These are phyloP conservation scores for human DNA, from an alignment of 2,113 vertebrate genomes.

Conservation along the genomic window DNA sequence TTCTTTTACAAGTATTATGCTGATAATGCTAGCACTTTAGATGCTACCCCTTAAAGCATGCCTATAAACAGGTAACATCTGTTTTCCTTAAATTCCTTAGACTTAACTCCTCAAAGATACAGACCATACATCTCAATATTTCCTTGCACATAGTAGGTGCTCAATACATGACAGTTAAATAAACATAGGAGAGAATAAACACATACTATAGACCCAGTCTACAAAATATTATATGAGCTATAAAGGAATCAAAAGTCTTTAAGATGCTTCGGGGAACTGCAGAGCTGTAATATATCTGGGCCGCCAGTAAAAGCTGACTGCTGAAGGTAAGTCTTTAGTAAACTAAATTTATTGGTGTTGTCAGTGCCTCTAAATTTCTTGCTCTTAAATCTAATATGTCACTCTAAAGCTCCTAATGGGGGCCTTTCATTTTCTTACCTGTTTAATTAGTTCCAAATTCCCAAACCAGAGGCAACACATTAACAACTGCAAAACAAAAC, in stretches of 20 bases:
- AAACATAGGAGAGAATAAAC: not conserved
- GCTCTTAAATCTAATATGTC: conserved; percentile 45
- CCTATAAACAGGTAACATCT: not conserved
- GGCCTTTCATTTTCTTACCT: conserved; percentile 20
- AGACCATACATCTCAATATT: not conserved
- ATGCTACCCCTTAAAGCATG: not conserved
- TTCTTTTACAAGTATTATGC: not conserved
- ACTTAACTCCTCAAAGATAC: not conserved
- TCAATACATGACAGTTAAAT: not conserved
- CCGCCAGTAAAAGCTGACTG: conserved; percentile 41
- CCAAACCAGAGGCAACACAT: not conserved
- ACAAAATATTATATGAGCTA: not conserved
- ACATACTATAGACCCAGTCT: not conserved
- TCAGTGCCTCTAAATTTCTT: conserved; percentile 34
- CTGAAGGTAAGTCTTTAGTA: conserved; percentile 47
- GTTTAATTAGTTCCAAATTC: conserved; percentile 55
- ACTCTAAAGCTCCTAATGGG: not conserved
- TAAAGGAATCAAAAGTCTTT: conserved; percentile 35
- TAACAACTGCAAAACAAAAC: conserved; percentile 17
- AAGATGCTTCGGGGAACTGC: not conserved
- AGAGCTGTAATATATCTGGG: not conserved
- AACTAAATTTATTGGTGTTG: conserved; percentile 48
- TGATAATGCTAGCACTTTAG: not conserved
- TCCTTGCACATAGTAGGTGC: not conserved
- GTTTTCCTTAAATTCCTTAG: not conserved